A percentile compares a stretch with the other conserved stretches of the same genome.
Evolutionary conservation across 2,797 vertebrate genomes (phyloP).

Genomic region (Gymnothorax reevesii): DNA sequence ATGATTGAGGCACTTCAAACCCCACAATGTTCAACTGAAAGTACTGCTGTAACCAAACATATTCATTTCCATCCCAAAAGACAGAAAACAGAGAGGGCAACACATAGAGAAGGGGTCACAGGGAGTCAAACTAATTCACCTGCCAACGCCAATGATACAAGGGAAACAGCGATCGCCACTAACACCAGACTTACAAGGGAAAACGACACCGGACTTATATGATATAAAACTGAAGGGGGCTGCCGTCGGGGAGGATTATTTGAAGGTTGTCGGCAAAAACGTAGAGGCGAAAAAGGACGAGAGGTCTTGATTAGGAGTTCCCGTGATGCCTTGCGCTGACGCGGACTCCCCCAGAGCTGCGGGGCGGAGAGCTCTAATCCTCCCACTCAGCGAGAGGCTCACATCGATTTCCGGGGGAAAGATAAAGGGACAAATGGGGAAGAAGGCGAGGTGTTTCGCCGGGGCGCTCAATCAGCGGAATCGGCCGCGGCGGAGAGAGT

Average conservation of each 20-base stretch:
- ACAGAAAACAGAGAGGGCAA: not conserved
- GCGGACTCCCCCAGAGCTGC: not conserved
- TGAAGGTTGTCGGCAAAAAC: not conserved
- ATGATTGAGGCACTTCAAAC: too few relatives aligned
- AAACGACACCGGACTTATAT: too few relatives aligned
- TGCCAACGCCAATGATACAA: not conserved
- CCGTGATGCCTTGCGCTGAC: constrained; percentile 8
- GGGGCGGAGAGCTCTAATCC: constrained; percentile 12
- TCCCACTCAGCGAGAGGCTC: constrained; percentile 12
- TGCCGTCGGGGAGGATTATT: not conserved
- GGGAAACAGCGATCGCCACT: not conserved
- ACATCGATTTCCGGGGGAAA: constrained; percentile 26
- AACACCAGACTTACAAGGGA: not conserved
- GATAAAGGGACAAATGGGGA: constrained; percentile 7
- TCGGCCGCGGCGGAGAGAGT: constrained; percentile 1
- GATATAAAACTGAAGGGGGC: not conserved
- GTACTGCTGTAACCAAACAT: too few relatives aligned
- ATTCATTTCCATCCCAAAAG: too few relatives aligned
- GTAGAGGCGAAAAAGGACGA: not conserved
- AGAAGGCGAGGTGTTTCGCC: not conserved
- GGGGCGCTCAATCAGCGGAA: constrained; percentile 19
- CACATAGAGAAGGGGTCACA: not conserved
- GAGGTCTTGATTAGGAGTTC: constrained; percentile 5
- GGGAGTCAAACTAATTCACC: not conserved
- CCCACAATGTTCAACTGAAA: too few relatives aligned